Evolutionary conservation across 1,140 invertebrate species (phyloP), one percentile per base, ranked within the genome.

Genomic region (Camponotus vicinus): DNA sequence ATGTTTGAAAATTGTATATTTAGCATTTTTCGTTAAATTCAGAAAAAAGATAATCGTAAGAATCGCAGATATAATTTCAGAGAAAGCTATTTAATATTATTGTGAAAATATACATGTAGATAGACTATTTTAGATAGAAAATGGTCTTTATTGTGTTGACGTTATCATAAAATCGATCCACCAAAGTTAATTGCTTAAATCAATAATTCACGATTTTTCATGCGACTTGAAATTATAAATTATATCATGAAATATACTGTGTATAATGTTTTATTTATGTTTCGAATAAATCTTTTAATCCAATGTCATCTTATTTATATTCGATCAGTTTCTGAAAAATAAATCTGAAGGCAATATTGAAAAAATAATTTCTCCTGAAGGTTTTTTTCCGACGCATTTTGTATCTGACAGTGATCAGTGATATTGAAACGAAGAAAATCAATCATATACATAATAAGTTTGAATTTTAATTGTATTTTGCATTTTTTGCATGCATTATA

Each of bases 221-320:
- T 1, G 55, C 0, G 4, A 42, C 27, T 67, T 0, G 15, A 21
- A 82, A 71, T 82, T 82, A 32, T 73, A 21, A 82, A 71, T 82
- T 82, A 32, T 73, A 8, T 71, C 18, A 70, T 13, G 9, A 42
- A 3, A 59, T 55, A 9, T 55, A 11, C 1, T 0, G 11, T 6
- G 18, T 5, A 0, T n/a, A 1, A 15, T 63, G 21, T 63, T 32
- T 66, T 67, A 79, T 52, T 52, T 21, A 21, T 21, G 34, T 13
- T 4, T 21, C 27, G 1, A 78, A 77, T 4, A 77, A 45, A 78
- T 64, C 7, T 27, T 1, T 15, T 42, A 52, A 49, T n/a, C 0
- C 1, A 63, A 77, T 4, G 11, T 45, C n/a, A 27, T 11, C 32
- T 55, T 11, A 55, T 37, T 52, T 3, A 32, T 42, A 63, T 45